Percentiles rank a stretch among this genome's conserved stretches.
These are phyloP conservation scores for Diplolepis rosae DNA, from an alignment of 2,888 invertebrate species.

Conservation along the genomic window DNA sequence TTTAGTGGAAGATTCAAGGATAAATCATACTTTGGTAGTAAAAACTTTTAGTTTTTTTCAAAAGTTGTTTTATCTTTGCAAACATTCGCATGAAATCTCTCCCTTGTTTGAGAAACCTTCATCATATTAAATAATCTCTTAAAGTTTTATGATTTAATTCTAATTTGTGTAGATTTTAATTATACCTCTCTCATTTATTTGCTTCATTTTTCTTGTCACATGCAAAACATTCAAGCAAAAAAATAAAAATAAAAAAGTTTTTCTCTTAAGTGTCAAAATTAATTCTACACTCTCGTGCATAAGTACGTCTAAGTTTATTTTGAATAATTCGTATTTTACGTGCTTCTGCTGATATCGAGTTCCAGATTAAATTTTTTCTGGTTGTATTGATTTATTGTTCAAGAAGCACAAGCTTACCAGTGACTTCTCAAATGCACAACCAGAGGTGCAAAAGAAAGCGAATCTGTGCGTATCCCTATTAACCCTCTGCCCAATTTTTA, in stretches of 20 bases:
- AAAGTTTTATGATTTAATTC: too few species aligned
- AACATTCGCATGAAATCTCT: too few species aligned
- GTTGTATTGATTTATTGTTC: slow-evolving; percentile 34
- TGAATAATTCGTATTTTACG: neutral
- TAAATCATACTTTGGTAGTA: too few species aligned
- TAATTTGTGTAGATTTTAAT: too few species aligned
- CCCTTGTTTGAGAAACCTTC: too few species aligned
- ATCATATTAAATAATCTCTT: too few species aligned
- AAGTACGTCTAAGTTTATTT: neutral
- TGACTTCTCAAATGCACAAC: slow-evolving; percentile 53
- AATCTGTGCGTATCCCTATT: slow-evolving; percentile 63
- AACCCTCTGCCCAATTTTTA: slow-evolving; percentile 63
- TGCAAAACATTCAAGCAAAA: too few species aligned
- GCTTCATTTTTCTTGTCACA: neutral
- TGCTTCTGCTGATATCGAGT: neutral
- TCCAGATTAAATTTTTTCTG: slow-evolving; percentile 1
- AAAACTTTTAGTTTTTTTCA: too few species aligned
- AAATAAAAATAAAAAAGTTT: neutral
- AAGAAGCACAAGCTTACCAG: slow-evolving; percentile 60
- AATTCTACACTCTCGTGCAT: neutral
- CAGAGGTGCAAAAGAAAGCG: slow-evolving; percentile 62
- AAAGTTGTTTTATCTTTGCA: too few species aligned
- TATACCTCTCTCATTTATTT: too few species aligned
- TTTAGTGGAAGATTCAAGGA: too few species aligned
- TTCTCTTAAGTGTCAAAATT: too few species aligned